Evolutionary conservation across 1,140 invertebrate genomes (phyloP), one percentile per base, ranked within the genome.

Genomic region (Wasmannia auropunctata): DNA sequence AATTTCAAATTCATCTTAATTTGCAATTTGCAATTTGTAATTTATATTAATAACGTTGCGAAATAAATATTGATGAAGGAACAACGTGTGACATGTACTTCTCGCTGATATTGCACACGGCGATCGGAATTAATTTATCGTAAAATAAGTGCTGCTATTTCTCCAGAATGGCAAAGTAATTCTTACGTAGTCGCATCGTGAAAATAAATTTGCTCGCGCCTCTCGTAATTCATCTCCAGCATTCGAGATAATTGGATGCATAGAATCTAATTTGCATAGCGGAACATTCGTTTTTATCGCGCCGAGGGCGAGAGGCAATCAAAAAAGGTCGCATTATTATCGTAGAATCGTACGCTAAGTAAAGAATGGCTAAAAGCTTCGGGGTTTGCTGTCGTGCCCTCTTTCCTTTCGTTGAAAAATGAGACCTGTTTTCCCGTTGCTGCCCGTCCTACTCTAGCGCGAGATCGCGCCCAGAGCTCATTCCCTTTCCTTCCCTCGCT

Each of bases 261-360:
- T 80, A 80, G 77, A 69, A 80, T 80, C 77, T 80, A 80, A 80
- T 80, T 80, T 80, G 77, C 77, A 80, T 80, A 80, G 77, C 63
- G 77, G 63, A 83, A 83, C 79, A 46, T 83, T 72, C 79, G 79
- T 72, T 81, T 72, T 81, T 72, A 81, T 72, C 79, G 79, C 79
- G 34, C 51, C 65, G 37, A 74, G 67, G 51, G 51, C 79, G 67
- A 72, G 51, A 46, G 67, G 51, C 79, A 56, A 74, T 72, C 67
- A 60, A 43, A 60, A 72, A 46, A 72, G 37, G 51, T 28, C 40
- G 74, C 74, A 88, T 88, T 88, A 88, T 88, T 80, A 58, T 88
- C 34, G 87, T 72, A 46, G 87, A 86, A 88, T 88, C 77, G 75
- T 65, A 69, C 70, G 87, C 87, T 56, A 89, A 80, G 77, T 85